phyloP scores from a whole-genome alignment of 2,113 vertebrate species.

The Ailuropoda melanoleuca region DNA sequence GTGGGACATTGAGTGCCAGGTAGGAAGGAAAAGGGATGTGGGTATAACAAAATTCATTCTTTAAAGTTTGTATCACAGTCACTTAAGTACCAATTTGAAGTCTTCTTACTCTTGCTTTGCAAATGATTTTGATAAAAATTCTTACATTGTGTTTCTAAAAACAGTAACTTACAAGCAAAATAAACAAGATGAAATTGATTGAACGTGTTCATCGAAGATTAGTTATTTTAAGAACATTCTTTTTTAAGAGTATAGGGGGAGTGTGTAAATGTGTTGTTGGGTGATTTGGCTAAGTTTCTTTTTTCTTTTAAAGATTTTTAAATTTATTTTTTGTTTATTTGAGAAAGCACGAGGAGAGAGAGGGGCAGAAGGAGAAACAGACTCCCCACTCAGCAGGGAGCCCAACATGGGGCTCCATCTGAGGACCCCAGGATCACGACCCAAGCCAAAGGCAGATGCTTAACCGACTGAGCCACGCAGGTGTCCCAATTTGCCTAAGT shows the following conservation, averaged over 20 bases:
- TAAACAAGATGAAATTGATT: not conserved
- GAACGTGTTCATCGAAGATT: not conserved
- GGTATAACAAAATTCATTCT: not conserved
- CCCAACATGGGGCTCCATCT: too few species aligned
- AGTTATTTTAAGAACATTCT: not conserved
- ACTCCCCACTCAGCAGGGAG: too few species aligned
- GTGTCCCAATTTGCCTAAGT: too few species aligned
- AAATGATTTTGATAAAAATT: not conserved
- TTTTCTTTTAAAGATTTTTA: too few species aligned
- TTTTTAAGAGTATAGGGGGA: not conserved
- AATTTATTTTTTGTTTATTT: too few species aligned
- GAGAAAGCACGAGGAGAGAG: too few species aligned
- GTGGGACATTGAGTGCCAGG: not conserved
- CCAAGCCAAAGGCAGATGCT: too few species aligned
- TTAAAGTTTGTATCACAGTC: not conserved
- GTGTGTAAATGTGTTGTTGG: not conserved
- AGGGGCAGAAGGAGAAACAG: too few species aligned
- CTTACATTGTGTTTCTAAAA: not conserved
- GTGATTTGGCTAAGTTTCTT: not conserved
- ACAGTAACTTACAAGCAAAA: not conserved
- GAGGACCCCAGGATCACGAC: too few species aligned
- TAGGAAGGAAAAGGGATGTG: constrained; percentile 5
- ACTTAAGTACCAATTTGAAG: too few species aligned
- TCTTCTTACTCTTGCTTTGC: too few species aligned
- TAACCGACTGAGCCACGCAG: too few species aligned